Base-by-base conservation (phyloP, 30 jellyfish, hydroid and myxozoan genomes). In the Chironex yamaguchii region DNA sequence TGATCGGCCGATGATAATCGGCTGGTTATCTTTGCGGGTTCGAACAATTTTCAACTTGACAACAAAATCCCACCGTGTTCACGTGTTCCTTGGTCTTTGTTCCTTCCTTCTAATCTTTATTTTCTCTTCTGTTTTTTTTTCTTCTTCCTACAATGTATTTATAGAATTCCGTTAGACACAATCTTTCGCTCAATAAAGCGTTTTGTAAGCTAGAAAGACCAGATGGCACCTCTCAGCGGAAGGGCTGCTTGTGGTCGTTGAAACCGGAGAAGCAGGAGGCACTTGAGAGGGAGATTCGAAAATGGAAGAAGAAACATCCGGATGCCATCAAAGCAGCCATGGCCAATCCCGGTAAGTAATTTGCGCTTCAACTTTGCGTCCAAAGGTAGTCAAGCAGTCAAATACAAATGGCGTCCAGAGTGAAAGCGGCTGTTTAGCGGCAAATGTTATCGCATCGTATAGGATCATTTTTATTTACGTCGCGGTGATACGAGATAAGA, bases 81-180 rank as follows among this genome's bases (percentile, higher is more conserved):
- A 42, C 58, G 13, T 42, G 58, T 42, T 42, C 17, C 58, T 42
- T 17, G 9, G 9, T 9, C 17, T 42, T 42, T 42, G 17, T 42
- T 42, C 13, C 58, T 6, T 42, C 9, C 9, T 17, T 42, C 13
- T 42, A 6, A 42, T 42, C 17, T 42, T 17, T 42, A 6, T 32
- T 32, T 11, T 4, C n/a, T 42, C 32, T 58, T 0, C 20, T 72
- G 22, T 6, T 14, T 12, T 32, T 71, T 31, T 3, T 42, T 28
- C 3, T 42, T 6, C 62, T 63, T 21, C 26, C n/a, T n/a, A n/a
- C n/a, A n/a, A n/a, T n/a, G n/a, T 35, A 9, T 23, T 64, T 33
- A 62, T 67, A 95, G 99, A 95, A 95, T 85, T 95, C 99, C 4
- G 99, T 95, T 33, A 95, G 99, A 21, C 99, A 95, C 92, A 95